Conservation (phyloP, 2,797 vertebrate genomes). For the Lacerta agilis region DNA sequence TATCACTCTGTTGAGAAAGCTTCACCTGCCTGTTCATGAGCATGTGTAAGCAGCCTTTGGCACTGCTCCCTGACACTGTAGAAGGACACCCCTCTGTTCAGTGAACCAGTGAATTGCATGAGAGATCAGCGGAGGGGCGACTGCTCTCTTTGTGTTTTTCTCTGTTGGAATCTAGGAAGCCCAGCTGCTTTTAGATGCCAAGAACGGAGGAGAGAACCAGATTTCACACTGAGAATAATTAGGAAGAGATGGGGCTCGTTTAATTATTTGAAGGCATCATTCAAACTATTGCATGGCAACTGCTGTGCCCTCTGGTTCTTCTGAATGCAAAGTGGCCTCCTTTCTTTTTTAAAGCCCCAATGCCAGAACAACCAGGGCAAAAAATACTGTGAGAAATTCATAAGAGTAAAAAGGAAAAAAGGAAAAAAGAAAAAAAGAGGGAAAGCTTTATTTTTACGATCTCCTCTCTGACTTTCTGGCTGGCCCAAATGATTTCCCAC, state of each 20-base stretch:
- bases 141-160: conserved; percentile 52
- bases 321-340: conserved; percentile 23
- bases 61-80: neutral
- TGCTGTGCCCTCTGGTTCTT: conserved; percentile 48
- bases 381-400: neutral
- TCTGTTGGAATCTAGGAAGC: conserved; percentile 64
- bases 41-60: neutral
- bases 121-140: conserved; percentile 35
- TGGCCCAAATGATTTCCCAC: neutral
- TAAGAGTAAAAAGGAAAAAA: neutral
- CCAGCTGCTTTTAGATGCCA: conserved; percentile 74
- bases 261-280: conserved; percentile 59
- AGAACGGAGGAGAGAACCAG: conserved; percentile 65
- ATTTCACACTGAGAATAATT: conserved; percentile 73
- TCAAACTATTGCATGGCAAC: conserved; percentile 34
- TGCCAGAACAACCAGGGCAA: neutral
- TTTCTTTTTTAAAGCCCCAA: neutral
- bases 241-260: conserved; percentile 61
- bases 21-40: neutral
- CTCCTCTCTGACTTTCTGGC: neutral
- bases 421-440: no score
- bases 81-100: conserved; percentile 31
- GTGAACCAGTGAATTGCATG: conserved; percentile 49
- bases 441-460: neutral
- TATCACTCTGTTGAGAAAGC: neutral